Conservation (phyloP, 1,140 invertebrate species). For the Heliconius hewitsoni region DNA sequence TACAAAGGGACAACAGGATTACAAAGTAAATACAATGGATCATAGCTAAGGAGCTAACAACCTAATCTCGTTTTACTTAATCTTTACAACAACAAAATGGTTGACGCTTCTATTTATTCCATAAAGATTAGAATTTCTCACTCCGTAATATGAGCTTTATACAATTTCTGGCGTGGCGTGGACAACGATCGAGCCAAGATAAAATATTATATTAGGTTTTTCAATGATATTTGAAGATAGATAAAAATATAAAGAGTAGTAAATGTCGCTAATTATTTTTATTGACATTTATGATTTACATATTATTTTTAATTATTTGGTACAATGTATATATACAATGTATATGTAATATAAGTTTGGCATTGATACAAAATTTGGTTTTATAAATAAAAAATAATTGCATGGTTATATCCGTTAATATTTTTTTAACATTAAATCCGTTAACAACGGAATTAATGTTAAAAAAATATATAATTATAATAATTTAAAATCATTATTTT, state of each 20-base stretch:
- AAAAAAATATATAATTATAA: too few species aligned
- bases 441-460: too few species aligned
- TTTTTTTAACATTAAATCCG: too few species aligned
- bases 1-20: constrained; percentile 67
- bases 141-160: background rate
- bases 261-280: too few species aligned
- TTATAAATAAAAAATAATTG: too few species aligned
- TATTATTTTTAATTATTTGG: too few species aligned
- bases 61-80: constrained; percentile 66
- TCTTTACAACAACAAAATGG: constrained; percentile 49
- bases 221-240: background rate
- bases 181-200: background rate
- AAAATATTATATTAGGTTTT: background rate
- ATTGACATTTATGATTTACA: too few species aligned
- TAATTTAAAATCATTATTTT: background rate
- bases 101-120: constrained; percentile 28
- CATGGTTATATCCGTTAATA: too few species aligned
- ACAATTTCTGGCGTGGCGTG: background rate
- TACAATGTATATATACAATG: too few species aligned
- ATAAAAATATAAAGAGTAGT: too few species aligned
- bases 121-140: constrained; percentile 28
- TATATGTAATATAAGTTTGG: too few species aligned
- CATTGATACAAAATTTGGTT: too few species aligned
- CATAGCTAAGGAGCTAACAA: constrained; percentile 50
- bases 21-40: constrained; percentile 60